These are phyloP conservation scores for Lytechinus pictus DNA, from an alignment of 35 echinoderm and acorn worm species.

Conservation along the genomic window DNA sequence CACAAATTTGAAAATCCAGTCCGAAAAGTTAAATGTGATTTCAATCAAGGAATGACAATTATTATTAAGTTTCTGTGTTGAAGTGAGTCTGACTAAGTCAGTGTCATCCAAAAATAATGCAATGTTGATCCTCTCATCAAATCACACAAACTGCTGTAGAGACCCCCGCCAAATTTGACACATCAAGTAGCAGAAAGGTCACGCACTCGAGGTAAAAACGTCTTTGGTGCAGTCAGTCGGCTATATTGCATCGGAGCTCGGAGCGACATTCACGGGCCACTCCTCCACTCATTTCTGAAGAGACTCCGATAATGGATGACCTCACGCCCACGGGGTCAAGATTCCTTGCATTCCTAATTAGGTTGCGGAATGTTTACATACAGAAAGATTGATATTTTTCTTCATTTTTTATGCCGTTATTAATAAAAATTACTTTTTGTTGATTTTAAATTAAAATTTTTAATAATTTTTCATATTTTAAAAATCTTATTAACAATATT, in stretches of 20 bases:
- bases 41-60: no score
- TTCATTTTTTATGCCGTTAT: neutral
- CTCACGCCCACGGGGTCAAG: constrained; percentile 42
- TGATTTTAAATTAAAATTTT: neutral
- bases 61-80: no score
- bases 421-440: neutral
- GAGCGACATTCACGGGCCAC: neutral
- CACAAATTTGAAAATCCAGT: no score
- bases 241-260: neutral
- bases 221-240: no score
- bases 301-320: constrained; percentile 36
- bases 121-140: no score
- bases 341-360: constrained; percentile 50
- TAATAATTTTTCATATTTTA: neutral
- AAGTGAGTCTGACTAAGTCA: no score
- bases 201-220: neutral
- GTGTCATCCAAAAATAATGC: no score
- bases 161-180: neutral
- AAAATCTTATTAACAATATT: neutral
- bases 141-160: neutral
- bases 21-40: no score
- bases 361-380: constrained; percentile 44
- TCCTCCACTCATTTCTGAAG: neutral
- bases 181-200: neutral
- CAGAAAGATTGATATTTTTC: neutral